Evolutionary conservation across 2,888 invertebrate species (phyloP).

Genomic region (Aphodius granarius): DNA sequence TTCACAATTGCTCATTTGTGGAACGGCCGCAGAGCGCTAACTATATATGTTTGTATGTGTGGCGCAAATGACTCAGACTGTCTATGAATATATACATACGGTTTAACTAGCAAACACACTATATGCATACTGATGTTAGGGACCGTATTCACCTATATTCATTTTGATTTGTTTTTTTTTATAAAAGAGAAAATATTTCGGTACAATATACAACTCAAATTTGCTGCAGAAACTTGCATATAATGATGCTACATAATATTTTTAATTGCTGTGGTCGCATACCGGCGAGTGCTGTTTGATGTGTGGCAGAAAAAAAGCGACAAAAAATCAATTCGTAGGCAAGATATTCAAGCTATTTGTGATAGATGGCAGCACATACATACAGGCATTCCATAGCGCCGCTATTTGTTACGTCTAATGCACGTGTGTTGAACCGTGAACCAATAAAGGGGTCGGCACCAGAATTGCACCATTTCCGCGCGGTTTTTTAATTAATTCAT

Average conservation of each 20-base stretch:
- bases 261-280: no score
- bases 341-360: no score
- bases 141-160: not conserved
- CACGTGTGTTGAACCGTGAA: not conserved
- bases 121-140: not conserved
- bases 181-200: no score
- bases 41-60: not conserved
- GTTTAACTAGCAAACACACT: not conserved
- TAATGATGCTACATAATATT: no score
- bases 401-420: not conserved
- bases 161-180: no score
- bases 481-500: conserved; percentile 9
- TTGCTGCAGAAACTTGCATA: no score
- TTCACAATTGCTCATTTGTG: not conserved
- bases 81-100: not conserved
- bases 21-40: not conserved
- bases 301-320: no score
- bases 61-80: not conserved
- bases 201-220: no score
- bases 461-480: not conserved
- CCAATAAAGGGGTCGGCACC: not conserved
- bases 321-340: no score
- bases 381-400: not conserved
- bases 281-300: no score
- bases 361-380: no score